Evolutionary conservation across 2,888 invertebrate genomes (phyloP), one percentile per base, ranked within the genome.

Genomic region (Phyto melanocephala): DNA sequence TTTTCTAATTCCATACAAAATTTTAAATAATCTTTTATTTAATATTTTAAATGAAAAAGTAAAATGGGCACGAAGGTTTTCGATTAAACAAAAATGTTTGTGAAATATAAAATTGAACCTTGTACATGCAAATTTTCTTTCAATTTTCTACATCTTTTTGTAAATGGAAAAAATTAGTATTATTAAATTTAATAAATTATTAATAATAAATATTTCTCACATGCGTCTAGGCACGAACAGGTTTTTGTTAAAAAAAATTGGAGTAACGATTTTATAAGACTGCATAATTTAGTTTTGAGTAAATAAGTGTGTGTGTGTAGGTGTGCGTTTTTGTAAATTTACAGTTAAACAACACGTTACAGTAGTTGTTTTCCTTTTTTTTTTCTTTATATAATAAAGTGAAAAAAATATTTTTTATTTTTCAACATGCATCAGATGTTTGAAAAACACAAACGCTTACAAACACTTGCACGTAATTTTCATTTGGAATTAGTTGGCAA

Each of bases 141-240:
- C 45, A 75, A 33, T 52, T 74, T 62, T 24, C 13, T 50, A 40
- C 37, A 63, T 13, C 15, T 56, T 50, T 42, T 20, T 58, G 56
- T 50, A 22, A 22, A 70, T 35, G 45, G 56, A 35, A 56, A 68
- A n/a, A 68, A 20, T 28, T 33, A 45, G 11, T 47, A 11, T 33
- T 54, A 68, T 42, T 20, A 70, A 70, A 35, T 35, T 6, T 15
- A 35, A 58, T 58, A 56, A 70, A 58, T 40, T 52, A 54, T 37
- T 37, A 52, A 54, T n/a, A n/a, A n/a, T 28, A 15, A 58, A 20
- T 45, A 15, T 40, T 71, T 67, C 40, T 40, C 28, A 72, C 37
- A 50, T 47, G 58, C 50, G 72, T 72, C 47, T 63, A 72, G 24
- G 74, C 74, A 67, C 74, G 80, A 72, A 80, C 54, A 62, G 28